Base-by-base conservation (phyloP, 2,797 vertebrate species). In the Rhinichthys osculus region DNA sequence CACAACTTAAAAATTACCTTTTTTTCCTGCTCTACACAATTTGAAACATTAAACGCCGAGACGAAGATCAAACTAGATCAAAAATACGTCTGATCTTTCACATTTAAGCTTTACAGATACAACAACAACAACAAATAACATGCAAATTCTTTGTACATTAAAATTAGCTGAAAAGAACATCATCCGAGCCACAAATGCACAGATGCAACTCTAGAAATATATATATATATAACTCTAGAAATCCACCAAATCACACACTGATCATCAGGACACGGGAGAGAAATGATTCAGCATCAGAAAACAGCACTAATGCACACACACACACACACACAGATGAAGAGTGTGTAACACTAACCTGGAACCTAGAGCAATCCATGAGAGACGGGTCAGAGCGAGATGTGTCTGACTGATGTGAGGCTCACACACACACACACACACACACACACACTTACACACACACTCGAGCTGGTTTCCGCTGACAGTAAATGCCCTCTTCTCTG, bases 401-500 rank as follows among this genome's bases (percentile, higher is more conserved):
- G 7, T 47, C 70, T 83, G 70, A 83, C 70, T 62, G 81, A 74
- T 7, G 27, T 47, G 62, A 81, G 70, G 17, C 16, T 40, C 7
- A 5, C 47, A 13, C 74, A 77, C 74, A 57, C 10, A 76, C 10
- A 23, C 30, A 35, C 30, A 64, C 35, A 16, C 13, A 14, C 44
- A 47, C 13, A 44, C 42, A 64, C 11, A 19, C n/a, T n/a, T n/a
- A n/a, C 72, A 3, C n/a, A 54, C 50, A 11, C 50, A 23, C 11
- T 27, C 8, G 7, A 5, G 42, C 50, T 69, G 81, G 88, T 87
- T 89, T 89, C 84, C 78, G 78, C 81, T 89, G 72, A 87, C 78
- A 84, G 82, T 62, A 87, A 87, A 87, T 33, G 66, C 8, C 57
- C 50, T 71, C 35, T 35, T 81, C 62, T 81, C 59, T 38, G 21